Conservation (phyloP, 2,113 vertebrate genomes). For the Callithrix jacchus region DNA sequence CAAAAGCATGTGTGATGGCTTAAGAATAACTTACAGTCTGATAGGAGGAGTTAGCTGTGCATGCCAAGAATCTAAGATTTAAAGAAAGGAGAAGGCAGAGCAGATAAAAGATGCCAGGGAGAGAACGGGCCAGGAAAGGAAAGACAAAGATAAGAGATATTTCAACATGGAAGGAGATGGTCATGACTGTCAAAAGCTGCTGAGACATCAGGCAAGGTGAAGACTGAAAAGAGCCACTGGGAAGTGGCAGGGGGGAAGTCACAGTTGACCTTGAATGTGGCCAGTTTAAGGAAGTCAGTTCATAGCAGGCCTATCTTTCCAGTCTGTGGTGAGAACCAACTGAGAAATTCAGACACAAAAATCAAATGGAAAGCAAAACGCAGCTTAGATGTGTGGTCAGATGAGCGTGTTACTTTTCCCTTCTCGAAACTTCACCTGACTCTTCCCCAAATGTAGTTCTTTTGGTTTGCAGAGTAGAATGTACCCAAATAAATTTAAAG, state of each 20-base stretch:
- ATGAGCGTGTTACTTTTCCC: neutral
- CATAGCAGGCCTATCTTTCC: neutral
- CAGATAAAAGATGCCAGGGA: neutral
- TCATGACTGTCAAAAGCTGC: neutral
- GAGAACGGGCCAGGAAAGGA: neutral
- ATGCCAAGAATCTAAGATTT: neutral
- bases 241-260: neutral
- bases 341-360: neutral
- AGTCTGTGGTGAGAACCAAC: neutral
- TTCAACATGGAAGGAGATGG: neutral
- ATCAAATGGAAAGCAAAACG: neutral
- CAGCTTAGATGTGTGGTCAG: neutral
- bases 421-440: neutral
- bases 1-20: neutral
- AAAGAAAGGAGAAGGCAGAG: neutral
- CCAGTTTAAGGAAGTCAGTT: neutral
- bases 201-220: neutral
- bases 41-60: neutral
- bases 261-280: neutral
- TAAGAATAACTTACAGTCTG: neutral
- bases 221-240: neutral
- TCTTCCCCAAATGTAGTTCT: no score
- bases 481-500: neutral
- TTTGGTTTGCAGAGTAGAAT: neutral
- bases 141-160: neutral